phyloP scores from a whole-genome alignment of 92 coral and sea anemone species.

The Montipora capitata region DNA sequence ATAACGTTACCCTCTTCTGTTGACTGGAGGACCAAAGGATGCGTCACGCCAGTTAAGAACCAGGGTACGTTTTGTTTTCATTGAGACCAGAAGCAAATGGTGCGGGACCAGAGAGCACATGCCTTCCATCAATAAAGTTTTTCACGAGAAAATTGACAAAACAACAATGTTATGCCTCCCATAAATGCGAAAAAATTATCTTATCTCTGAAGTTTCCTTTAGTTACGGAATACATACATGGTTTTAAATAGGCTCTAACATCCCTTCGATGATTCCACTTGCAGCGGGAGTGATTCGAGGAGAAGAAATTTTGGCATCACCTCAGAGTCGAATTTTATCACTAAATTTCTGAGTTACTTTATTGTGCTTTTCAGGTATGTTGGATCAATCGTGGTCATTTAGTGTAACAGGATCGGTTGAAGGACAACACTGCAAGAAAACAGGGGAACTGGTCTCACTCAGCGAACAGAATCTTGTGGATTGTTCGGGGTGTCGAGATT shows the following conservation, averaged over 20 bases:
- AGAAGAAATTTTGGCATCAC: neutral
- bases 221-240: too few species aligned
- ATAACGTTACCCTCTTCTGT: constrained; percentile 75
- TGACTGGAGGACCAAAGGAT: constrained; percentile 93
- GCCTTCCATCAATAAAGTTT: too few species aligned
- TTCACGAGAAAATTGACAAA: too few species aligned
- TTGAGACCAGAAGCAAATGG: neutral
- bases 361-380: too few species aligned
- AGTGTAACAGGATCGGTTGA: constrained; percentile 94
- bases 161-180: too few species aligned
- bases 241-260: too few species aligned
- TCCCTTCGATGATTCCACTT: too few species aligned
- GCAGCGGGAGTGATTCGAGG: too few species aligned
- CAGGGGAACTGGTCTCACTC: constrained; percentile 88
- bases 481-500: constrained; percentile 76
- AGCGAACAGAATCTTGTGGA: constrained; percentile 92
- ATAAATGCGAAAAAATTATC: too few species aligned
- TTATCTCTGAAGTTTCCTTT: too few species aligned
- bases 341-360: too few species aligned
- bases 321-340: neutral
- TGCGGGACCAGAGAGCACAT: too few species aligned
- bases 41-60: constrained; percentile 93
- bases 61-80: constrained; percentile 72
- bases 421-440: constrained; percentile 90
- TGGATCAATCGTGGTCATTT: constrained; percentile 73